Evolutionary conservation across 2,113 vertebrate species (phyloP), one percentile per base, ranked within the genome.

Genomic region (Syrmaticus mikado): DNA sequence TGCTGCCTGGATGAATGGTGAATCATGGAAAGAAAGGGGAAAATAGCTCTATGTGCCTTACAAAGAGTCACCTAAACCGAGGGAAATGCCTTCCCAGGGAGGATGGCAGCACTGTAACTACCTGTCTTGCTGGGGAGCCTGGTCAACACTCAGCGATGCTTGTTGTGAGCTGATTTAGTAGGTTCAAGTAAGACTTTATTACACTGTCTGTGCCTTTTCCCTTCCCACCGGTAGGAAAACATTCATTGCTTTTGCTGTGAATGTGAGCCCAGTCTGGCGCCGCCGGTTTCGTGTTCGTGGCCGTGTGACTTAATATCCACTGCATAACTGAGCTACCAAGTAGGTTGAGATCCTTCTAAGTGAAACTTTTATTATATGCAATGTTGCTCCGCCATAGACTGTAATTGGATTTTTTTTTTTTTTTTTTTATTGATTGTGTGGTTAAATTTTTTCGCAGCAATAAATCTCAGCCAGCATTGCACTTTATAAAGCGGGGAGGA

Each of bases 341-440:
- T n/a, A 58, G 85, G 72, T 58, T 19, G 11, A 94, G 90, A 77
- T 94, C 87, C 78, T 87, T 82, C 66, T 85, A 92, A 92, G 74
- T 82, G 85, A 90, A 93, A 80, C 86, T 92, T 96, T 95, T 92
- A 87, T 95, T 95, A 93, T 58, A 90, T 30, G 3, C 94, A 82
- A 8, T 22, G 90, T 66, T 96, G 72, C 90, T 93, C 87, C 87
- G 64, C 73, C 68, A 18, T 68, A 60, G 92, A 28, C 81, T 50
- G 90, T 96, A 94, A 97, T 86, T 95, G 92, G 83, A 96, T 93
- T 97, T 95, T 92, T 52, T 52, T 30, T 53, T 27, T 53, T 53
- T 53, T 82, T 97, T 82, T 92, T 85, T 92, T 85, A 96, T 95
- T 97, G 96, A 95, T 96, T 96, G 87, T 94, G 94, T 95, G 94